Conservation (phyloP, 2,888 invertebrate genomes). For the Taphrorychus bicolor region DNA sequence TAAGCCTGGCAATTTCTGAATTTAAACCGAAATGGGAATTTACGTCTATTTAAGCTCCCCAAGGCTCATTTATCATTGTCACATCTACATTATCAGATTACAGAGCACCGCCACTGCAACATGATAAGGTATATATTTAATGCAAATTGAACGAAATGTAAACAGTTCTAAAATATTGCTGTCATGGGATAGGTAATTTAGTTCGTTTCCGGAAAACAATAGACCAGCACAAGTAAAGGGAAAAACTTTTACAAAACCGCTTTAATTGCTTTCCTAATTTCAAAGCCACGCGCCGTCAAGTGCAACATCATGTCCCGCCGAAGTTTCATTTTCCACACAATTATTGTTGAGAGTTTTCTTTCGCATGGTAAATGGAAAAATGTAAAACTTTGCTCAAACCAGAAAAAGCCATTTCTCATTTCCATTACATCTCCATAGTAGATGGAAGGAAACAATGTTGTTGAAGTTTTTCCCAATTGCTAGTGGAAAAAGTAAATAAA, state of each 20-base stretch:
- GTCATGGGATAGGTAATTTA: too few relatives aligned
- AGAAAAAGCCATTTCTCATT: neutral
- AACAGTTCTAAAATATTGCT: too few relatives aligned
- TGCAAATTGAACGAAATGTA: too few relatives aligned
- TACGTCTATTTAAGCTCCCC: neutral
- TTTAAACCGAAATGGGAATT: neutral
- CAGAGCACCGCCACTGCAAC: neutral
- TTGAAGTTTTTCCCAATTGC: too few relatives aligned
- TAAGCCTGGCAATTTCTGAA: neutral
- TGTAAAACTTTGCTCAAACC: neutral
- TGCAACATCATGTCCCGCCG: neutral
- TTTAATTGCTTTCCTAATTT: neutral
- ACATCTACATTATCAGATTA: neutral
- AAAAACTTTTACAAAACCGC: too few relatives aligned
- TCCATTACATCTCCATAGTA: neutral
- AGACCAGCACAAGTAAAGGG: too few relatives aligned
- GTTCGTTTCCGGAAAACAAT: too few relatives aligned
- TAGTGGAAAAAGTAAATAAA: too few relatives aligned
- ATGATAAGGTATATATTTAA: too few relatives aligned
- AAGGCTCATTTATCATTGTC: neutral
- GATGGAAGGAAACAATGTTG: neutral
- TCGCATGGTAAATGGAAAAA: neutral
- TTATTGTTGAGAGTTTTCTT: neutral
- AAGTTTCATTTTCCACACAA: neutral
- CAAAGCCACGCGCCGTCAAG: neutral